Conservation (phyloP, 2,797 vertebrate genomes). For the Sternarchorhynchus goeldii region DNA sequence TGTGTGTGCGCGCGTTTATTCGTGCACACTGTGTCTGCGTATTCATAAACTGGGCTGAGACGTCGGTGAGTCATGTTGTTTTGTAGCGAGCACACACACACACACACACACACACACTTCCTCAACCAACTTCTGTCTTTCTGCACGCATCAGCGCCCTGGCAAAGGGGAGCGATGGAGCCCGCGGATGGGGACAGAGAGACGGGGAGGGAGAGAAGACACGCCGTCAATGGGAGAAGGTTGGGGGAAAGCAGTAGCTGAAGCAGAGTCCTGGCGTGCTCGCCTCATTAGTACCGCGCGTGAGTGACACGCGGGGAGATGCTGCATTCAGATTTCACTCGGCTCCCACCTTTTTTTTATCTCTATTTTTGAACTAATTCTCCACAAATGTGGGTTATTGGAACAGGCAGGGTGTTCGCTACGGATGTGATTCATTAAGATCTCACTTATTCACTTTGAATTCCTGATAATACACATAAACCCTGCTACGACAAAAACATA, state of each 20-base stretch:
- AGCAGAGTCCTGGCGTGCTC: conserved; percentile 42
- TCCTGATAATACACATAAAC: too few species aligned
- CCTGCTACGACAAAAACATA: too few species aligned
- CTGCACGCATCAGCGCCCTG: conserved; percentile 36
- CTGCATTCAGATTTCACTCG: conserved; percentile 1
- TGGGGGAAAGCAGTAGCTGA: conserved; percentile 19
- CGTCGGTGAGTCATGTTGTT: conserved; percentile 44
- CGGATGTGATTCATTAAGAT: background rate
- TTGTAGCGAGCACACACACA: conserved; percentile 34
- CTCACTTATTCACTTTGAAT: too few species aligned
- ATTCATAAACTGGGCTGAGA: background rate
- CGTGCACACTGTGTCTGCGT: conserved; percentile 21
- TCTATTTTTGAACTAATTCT: conserved; percentile 37
- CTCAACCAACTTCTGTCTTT: conserved; percentile 19
- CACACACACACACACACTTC: conserved; percentile 4
- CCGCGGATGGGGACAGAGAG: background rate
- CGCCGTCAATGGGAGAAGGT: background rate
- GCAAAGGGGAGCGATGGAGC: background rate
- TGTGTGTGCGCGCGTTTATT: conserved; percentile 30
- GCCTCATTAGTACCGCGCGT: conserved; percentile 26
- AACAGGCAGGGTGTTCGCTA: conserved; percentile 14
- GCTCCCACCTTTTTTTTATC: conserved; percentile 29
- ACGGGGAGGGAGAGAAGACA: background rate
- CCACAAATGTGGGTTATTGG: conserved; percentile 13
- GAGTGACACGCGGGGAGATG: conserved; percentile 44